Evolutionary conservation across 2,888 invertebrate species (phyloP), one percentile per base, ranked within the genome.

Genomic region (Antitype chi): DNA sequence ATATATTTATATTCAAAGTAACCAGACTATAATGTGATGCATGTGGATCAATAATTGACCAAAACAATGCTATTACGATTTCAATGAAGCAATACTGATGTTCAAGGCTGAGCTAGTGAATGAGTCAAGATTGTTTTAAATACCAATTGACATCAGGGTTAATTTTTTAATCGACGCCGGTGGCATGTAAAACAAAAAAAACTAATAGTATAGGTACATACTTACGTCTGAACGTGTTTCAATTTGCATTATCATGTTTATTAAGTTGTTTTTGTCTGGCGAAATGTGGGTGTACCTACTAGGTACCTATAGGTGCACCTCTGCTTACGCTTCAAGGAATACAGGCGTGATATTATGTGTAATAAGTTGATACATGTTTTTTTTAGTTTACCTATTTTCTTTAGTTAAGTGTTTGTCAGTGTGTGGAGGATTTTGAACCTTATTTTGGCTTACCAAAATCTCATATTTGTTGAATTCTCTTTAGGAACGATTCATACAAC

Each of bases 91-190:
- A 85, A 87, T 75, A 75, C 47, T 57, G 25, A 66, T 78, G n/a
- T 80, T 81, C 87, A 90, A 89, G 87, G 88, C 71, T 79, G 83
- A 62, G 60, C 23, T 68, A 68, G 67, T 72, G 67, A 76, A 82
- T 82, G 85, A 89, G 60, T 84, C 82, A 84, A 78, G 55, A 81
- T 78, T 81, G 75, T 71, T 84, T 85, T 78, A 84, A 84, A 85
- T 83, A 87, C 66, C 60, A 15, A 62, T 84, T 89, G 85, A 88
- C 88, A 86, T 85, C 82, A 87, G 82, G 82, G 84, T 88, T 87
- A 87, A 89, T 85, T 74, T 59, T 70, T 62, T 70, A 73, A 64
- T 80, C 62, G 64, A 60, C 13, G 28, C n/a, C 1, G 5, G 43
- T 47, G 28, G 9, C 2, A 38, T 60, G 63, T 60, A 47, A 17